phyloP scores from a whole-genome alignment of 2,888 invertebrate genomes.

The Thereva unica region DNA sequence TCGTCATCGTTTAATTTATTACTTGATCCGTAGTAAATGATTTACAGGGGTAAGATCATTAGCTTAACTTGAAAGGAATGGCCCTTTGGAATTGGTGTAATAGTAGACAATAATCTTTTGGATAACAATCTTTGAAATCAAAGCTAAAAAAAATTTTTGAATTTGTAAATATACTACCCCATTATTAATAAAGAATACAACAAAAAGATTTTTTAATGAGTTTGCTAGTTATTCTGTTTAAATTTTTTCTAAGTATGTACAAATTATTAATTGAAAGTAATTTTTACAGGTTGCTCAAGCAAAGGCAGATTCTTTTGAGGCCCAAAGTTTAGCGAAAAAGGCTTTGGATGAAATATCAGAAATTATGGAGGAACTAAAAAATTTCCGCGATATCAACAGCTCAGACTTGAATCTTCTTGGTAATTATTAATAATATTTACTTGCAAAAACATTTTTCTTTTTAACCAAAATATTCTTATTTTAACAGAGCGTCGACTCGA shows the following conservation, averaged over 20 bases:
- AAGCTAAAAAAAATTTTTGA: no score
- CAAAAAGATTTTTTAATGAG: no score
- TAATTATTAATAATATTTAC: constrained; percentile 47
- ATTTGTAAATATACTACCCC: no score
- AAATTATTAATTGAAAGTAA: constrained; percentile 9
- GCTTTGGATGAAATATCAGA: constrained; percentile 77
- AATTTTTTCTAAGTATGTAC: neutral
- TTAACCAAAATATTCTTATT: constrained; percentile 2
- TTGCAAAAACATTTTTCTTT: neutral
- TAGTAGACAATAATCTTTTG: no score
- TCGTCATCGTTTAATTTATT: no score
- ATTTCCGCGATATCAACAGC: constrained; percentile 73
- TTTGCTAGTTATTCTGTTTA: neutral
- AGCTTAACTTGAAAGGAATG: no score
- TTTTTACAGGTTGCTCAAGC: constrained; percentile 79
- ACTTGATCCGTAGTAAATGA: no score
- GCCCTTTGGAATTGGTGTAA: no score
- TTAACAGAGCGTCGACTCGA: constrained; percentile 67
- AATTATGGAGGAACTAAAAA: constrained; percentile 76
- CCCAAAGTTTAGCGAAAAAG: constrained; percentile 79
- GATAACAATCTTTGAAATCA: no score
- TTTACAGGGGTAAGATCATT: no score
- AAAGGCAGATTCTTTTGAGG: constrained; percentile 79
- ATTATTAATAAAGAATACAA: no score
- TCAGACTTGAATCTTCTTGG: constrained; percentile 67